These are phyloP conservation scores for Pelvicachromis taeniatus DNA, from an alignment of 2,113 vertebrate genomes.

Conservation along the genomic window DNA sequence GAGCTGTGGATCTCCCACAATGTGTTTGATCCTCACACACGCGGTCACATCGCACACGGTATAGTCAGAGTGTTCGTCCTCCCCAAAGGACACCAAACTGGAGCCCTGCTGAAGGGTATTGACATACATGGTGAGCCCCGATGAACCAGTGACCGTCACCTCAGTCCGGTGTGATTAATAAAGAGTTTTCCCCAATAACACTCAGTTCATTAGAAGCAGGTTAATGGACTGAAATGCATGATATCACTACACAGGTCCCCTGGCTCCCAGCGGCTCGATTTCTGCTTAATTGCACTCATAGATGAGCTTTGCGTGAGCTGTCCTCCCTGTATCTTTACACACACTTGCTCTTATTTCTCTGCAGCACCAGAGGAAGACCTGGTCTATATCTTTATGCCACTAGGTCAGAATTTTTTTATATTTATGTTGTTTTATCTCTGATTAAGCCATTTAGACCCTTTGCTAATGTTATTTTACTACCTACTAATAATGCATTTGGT, in stretches of 20 bases:
- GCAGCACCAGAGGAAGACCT: background rate
- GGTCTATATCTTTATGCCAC: background rate
- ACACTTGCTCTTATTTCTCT: background rate
- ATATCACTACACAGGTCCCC: constrained; percentile 21
- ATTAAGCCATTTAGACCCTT: constrained; percentile 1
- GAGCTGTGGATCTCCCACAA: background rate
- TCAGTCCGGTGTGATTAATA: constrained; percentile 34
- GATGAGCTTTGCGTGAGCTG: constrained; percentile 11
- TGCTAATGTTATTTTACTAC: background rate
- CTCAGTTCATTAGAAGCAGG: constrained; percentile 55
- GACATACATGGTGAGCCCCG: background rate
- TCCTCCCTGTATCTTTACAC: background rate
- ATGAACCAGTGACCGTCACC: constrained; percentile 27
- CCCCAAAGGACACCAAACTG: background rate
- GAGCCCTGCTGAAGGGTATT: background rate
- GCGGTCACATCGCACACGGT: background rate
- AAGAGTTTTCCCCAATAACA: constrained; percentile 23
- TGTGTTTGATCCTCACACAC: background rate
- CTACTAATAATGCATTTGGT: constrained; percentile 4
- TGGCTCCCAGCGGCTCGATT: constrained; percentile 20
- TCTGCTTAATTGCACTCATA: constrained; percentile 49
- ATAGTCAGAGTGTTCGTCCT: background rate
- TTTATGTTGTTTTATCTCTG: background rate
- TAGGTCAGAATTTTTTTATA: background rate
- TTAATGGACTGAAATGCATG: constrained; percentile 52